Conservation (phyloP, 2,113 vertebrate genomes). For the Pelecanus crispus region DNA sequence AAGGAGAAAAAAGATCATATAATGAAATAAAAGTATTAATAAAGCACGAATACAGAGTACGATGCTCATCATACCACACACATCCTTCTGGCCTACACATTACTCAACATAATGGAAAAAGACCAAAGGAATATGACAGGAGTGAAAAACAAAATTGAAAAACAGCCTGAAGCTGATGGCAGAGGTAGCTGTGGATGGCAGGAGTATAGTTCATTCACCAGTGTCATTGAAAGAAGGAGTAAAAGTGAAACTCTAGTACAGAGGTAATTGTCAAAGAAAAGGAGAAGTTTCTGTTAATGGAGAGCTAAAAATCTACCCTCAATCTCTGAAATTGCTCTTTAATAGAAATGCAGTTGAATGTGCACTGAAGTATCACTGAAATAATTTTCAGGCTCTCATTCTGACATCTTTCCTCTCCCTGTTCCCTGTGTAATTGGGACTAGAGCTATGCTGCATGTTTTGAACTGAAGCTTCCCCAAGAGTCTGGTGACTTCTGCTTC, state of each 20-base stretch:
- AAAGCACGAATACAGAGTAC: not conserved
- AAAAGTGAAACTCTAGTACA: not conserved
- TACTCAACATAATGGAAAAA: slow-evolving; percentile 15
- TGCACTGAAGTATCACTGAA: not conserved
- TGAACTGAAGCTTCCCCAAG: not conserved
- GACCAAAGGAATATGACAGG: not conserved
- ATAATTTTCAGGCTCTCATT: not conserved
- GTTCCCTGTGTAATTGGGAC: not conserved
- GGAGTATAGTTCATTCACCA: not conserved
- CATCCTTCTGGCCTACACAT: not conserved
- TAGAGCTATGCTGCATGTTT: not conserved
- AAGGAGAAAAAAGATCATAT: not conserved
- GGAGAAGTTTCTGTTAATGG: not conserved
- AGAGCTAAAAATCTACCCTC: not conserved
- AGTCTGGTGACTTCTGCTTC: slow-evolving; percentile 18
- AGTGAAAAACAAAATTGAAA: not conserved
- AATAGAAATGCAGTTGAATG: not conserved
- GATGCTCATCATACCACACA: not conserved
- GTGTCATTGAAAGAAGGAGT: not conserved
- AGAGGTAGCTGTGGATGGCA: not conserved
- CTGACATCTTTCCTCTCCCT: not conserved
- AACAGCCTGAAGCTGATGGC: not conserved
- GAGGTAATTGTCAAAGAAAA: slow-evolving; percentile 3
- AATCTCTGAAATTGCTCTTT: not conserved
- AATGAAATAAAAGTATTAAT: not conserved